Evolutionary conservation across 1,140 invertebrate species (phyloP), one percentile per base, ranked within the genome.

Genomic region (Drosophila grimshawi): DNA sequence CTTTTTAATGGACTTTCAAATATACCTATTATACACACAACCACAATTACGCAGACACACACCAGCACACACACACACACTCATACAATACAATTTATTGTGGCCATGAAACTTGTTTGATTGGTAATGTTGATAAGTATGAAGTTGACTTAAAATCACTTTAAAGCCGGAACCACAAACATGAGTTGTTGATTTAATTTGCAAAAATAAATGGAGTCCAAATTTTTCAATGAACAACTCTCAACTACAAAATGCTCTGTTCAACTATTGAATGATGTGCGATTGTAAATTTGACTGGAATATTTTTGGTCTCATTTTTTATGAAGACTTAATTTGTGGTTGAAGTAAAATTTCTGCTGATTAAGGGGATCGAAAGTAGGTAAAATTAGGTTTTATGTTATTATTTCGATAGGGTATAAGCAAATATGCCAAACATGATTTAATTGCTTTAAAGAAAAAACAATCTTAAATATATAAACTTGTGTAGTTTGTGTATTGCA

Each of bases 1-100:
- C 41, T 30, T n/a, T 10, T 46, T 59, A 67, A 61, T 67, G 70
- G 63, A 59, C 63, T 72, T 69, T 60, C 10, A 60, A 60, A 68
- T 32, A 19, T 48, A 29, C 30, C 19, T 8, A 30, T 8, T 10
- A 10, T 27, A 11, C 30, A 33, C 6, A 11, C 5, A 5, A 3
- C 2, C 43, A 48, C 32, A 48, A 27, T 29, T 27, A 49, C 27
- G 41, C 41, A 45, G 4, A 11, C 49, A 45, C 11, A 5, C 43
- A 19, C 10, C 5, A 19, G 5, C 19, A 4, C 39, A 43, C 10
- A 43, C 39, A 43, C 30, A 60, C 6, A 35, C n/a, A 48, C 7
- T 3, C 7, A 2, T 3, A 19, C 8, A 48, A 37, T 27, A 48
- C 51, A 10, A 35, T 60, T 51, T 10, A 32, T 30, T 11, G 39